Percentiles rank a stretch among this genome's conserved stretches.
phyloP scores from a whole-genome alignment of 2,888 invertebrate species.

The Drosophila cracens region DNA sequence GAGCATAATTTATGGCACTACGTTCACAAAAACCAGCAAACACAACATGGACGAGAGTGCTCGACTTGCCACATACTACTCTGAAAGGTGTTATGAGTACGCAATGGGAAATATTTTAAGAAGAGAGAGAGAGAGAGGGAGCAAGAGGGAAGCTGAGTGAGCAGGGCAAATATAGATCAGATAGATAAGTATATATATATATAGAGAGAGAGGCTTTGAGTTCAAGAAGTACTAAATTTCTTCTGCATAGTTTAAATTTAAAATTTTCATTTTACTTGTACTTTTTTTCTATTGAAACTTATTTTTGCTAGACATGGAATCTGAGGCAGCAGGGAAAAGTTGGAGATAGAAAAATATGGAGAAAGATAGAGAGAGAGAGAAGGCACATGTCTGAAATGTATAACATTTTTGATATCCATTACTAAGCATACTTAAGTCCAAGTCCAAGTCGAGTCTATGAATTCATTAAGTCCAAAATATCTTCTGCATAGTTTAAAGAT shows the following conservation, averaged over 20 bases:
- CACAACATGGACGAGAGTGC: no score
- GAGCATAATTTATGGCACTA: slow-evolving; percentile 61
- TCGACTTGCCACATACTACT: not conserved
- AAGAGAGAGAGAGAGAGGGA: not conserved
- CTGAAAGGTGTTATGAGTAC: not conserved
- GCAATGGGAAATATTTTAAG: not conserved
- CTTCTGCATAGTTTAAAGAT: not conserved
- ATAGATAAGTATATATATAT: no score
- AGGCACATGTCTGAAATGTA: not conserved
- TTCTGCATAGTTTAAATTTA: not conserved
- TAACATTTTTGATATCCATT: not conserved
- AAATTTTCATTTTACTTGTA: not conserved
- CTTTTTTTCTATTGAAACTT: not conserved
- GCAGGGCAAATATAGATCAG: not conserved
- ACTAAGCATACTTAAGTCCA: not conserved
- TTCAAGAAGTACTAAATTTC: not conserved
- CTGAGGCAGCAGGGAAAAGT: not conserved
- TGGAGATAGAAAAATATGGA: no score
- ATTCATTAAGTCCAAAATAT: not conserved
- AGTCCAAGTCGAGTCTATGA: not conserved
- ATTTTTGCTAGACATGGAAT: not conserved
- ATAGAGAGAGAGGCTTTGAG: not conserved
- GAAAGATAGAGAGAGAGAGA: not conserved
- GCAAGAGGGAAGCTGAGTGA: not conserved
- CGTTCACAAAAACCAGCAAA: slow-evolving; percentile 1